Percentiles rank a stretch among this genome's conserved stretches.
Evolutionary conservation across 2,888 invertebrate genomes (phyloP).

Genomic region (Aplocera efformata): DNA sequence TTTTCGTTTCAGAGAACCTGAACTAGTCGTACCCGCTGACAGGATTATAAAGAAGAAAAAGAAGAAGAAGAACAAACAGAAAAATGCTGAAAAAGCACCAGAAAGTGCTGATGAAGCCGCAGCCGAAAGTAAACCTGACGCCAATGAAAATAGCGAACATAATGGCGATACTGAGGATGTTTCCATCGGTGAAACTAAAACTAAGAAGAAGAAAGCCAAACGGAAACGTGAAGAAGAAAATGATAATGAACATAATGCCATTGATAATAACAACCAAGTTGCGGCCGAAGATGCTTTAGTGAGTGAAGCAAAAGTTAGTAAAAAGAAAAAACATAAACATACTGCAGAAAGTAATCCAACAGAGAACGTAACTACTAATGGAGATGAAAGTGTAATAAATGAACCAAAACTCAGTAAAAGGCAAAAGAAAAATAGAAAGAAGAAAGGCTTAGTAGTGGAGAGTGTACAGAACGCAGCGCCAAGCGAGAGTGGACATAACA

Average conservation of each 20-base stretch:
- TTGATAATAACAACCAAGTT: too few species aligned
- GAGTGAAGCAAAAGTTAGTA: too few species aligned
- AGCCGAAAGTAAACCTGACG: conserved; percentile 18
- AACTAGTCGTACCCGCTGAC: conserved; percentile 50
- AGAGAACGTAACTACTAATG: conserved; percentile 1
- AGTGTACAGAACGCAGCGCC: conserved; percentile 37
- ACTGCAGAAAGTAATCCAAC: conserved; percentile 3
- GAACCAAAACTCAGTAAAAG: conserved; percentile 20
- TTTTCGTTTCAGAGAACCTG: conserved; percentile 54
- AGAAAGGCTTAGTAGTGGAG: conserved; percentile 43
- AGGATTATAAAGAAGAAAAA: conserved; percentile 62
- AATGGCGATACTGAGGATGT: conserved; percentile 1
- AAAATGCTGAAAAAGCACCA: conserved; percentile 4
- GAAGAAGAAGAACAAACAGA: conserved; percentile 29
- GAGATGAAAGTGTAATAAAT: conserved; percentile 7
- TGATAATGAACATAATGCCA: neutral
- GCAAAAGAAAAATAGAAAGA: conserved; percentile 43
- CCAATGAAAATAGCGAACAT: conserved; percentile 11
- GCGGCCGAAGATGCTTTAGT: too few species aligned
- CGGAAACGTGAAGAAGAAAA: conserved; percentile 11
- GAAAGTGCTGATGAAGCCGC: conserved; percentile 16
- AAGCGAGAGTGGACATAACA: conserved; percentile 36
- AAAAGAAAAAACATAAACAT: conserved; percentile 17
- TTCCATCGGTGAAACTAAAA: conserved; percentile 1
- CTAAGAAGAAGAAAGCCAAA: conserved; percentile 27